Conservation (phyloP, 2,888 invertebrate species). For the Iphiclides podalirius region DNA sequence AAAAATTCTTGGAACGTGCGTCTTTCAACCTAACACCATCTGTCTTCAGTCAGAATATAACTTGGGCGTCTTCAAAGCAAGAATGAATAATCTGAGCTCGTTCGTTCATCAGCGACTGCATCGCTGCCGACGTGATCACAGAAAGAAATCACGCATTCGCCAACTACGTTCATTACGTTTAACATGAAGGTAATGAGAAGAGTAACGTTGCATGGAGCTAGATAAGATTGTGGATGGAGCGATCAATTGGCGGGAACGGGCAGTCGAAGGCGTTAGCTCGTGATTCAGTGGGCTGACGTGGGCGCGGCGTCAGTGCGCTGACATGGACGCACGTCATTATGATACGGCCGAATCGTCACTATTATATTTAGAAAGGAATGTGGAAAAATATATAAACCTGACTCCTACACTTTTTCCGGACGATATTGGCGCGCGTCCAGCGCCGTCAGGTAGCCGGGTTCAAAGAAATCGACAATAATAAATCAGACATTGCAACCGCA, state of each 20-base stretch:
- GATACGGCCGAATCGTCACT: slow-evolving; percentile 56
- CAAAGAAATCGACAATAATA: slow-evolving; percentile 16
- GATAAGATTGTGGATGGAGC: background rate
- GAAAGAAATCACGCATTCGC: too few relatives aligned
- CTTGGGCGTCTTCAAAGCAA: too few relatives aligned
- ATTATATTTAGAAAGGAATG: slow-evolving; percentile 72
- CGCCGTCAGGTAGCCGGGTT: slow-evolving; percentile 39
- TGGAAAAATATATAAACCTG: slow-evolving; percentile 52
- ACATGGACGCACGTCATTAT: slow-evolving; percentile 54
- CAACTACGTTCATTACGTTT: too few relatives aligned
- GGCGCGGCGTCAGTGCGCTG: slow-evolving; percentile 42
- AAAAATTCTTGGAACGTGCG: too few relatives aligned
- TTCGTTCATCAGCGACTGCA: too few relatives aligned
- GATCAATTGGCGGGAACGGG: slow-evolving; percentile 3
- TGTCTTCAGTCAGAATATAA: too few relatives aligned
- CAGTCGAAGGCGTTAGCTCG: slow-evolving; percentile 38
- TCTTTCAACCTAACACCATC: too few relatives aligned
- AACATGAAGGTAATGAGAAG: too few relatives aligned
- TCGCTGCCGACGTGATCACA: too few relatives aligned
- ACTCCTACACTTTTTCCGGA: slow-evolving; percentile 60
- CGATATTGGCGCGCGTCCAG: slow-evolving; percentile 55
- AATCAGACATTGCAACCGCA: slow-evolving; percentile 3
- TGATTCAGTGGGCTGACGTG: slow-evolving; percentile 55
- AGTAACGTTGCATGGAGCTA: too few relatives aligned
- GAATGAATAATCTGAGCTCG: too few relatives aligned